Evolutionary conservation across 1,140 invertebrate species (phyloP), one percentile per base, ranked within the genome.

Genomic region (Cydia pomonella): DNA sequence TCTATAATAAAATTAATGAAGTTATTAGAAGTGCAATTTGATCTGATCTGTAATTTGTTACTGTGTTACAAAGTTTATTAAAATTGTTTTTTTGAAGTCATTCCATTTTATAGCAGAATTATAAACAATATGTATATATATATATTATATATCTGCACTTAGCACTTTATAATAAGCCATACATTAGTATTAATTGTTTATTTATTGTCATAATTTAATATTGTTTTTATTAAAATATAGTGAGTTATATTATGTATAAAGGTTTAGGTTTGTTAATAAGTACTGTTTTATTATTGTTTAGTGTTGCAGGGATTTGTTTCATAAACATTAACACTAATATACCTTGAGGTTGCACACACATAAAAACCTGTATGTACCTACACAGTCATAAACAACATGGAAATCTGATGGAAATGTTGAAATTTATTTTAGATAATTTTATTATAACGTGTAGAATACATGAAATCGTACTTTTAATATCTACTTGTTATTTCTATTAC

Each of bases 11-110:
- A n/a, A n/a, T n/a, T 63, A 72, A 41, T 74, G 44, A 73, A 78
- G 80, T 72, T 82, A 75, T 85, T 80, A 73, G 73, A 80, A 85
- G 86, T 85, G 83, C 80, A 89, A 89, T 85, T 82, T 85, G 82
- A 85, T 87, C 82, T 88, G 89, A 92, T 87, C 80, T 90, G 81
- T 88, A 69, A 83, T 87, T 90, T 84, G 88, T 92, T 92, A 82
- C 76, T 80, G 76, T 80, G 66, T 85, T 86, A 84, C 81, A 90
- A 86, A 89, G 81, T 90, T 85, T 92, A 88, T 87, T 81, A 62
- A 72, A 80, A 73, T 84, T 79, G 81, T 86, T 87, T 86, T 84
- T 74, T 73, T 80, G 73, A 76, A 69, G 73, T 87, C 89, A 89
- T 90, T 91, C 87, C 87, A 87, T 84, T 81, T 64, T 72, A 69